These are phyloP conservation scores for Heteromyza rotundicornis DNA, from an alignment of 2,888 invertebrate genomes.

Conservation along the genomic window DNA sequence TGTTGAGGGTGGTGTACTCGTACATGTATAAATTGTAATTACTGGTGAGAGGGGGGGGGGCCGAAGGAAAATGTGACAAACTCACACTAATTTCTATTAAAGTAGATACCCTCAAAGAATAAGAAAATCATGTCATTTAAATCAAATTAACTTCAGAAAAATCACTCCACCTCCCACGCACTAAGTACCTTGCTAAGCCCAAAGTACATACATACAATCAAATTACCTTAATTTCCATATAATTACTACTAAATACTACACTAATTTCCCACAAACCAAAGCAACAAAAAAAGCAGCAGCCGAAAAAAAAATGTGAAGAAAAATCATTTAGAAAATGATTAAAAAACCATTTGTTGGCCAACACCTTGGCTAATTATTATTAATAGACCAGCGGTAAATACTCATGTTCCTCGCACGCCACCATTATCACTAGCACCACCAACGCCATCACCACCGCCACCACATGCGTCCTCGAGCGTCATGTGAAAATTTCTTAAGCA, in stretches of 20 bases:
- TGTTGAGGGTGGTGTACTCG: slow-evolving; percentile 9
- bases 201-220: slow-evolving; percentile 8
- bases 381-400: slow-evolving; percentile 30
- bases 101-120: no score
- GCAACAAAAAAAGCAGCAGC: not conserved
- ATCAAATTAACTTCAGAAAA: slow-evolving; percentile 9
- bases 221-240: slow-evolving; percentile 24
- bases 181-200: not conserved
- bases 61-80: no score
- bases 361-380: slow-evolving; percentile 46
- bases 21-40: not conserved
- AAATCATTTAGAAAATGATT: slow-evolving; percentile 56
- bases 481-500: slow-evolving; percentile 25
- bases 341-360: slow-evolving; percentile 59
- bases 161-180: slow-evolving; percentile 4
- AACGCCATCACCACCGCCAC: no score
- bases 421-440: no score
- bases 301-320: slow-evolving; percentile 13
- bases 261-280: slow-evolving; percentile 10
- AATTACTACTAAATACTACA: slow-evolving; percentile 29
- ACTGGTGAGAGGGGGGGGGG: not conserved
- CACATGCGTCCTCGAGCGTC: slow-evolving; percentile 1
- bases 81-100: not conserved
- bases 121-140: slow-evolving; percentile 23
- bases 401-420: not conserved